Evolutionary conservation across 2,113 vertebrate genomes (phyloP), one percentile per base, ranked within the genome.

Genomic region (Hylia prasina): DNA sequence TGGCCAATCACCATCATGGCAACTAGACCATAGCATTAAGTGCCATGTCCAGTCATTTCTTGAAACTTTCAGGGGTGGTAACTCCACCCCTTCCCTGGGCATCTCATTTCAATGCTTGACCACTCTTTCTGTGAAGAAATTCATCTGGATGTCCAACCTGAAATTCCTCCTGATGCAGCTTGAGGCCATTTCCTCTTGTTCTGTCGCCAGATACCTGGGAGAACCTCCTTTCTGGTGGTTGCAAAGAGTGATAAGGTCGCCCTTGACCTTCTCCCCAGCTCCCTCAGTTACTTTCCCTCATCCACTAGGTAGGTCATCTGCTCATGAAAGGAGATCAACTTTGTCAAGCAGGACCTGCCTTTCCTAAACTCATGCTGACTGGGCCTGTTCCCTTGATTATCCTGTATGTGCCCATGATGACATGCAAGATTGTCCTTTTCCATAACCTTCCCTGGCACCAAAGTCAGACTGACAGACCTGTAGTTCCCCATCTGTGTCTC

Each of bases 341-440:
- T 21, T 0, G 0, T 27, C 22, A 58, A 51, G 11, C 9, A 58
- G 31, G 14, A 25, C 18, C 17, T 42, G 18, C 8, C 12, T 48
- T 85, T 75, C 30, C 10, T 57, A 35, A 58, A 31, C 7, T 21
- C 31, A 12, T 18, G 11, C 3, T 50, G 71, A 66, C 25, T 50
- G 31, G 37, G 25, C 21, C 27, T 58, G 7, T 12, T 68, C 5
- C 24, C 11, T 17, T 51, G 44, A 10, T 42, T 35, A 27, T 50
- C 31, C 44, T 57, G 35, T 24, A 66, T 30, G 8, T 42, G 35
- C 16, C 5, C 3, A 35, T 5, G 25, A 31, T 7, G 4, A 35
- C 25, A 31, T 0, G 1, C 10, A 42, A 35, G 13, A 14, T 21
- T 21, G 6, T 25, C 21, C 17, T 50, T 28, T 35, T 37, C 45